Base-by-base conservation (phyloP, 2,888 invertebrate genomes). In the Drosophila paramelanica region DNA sequence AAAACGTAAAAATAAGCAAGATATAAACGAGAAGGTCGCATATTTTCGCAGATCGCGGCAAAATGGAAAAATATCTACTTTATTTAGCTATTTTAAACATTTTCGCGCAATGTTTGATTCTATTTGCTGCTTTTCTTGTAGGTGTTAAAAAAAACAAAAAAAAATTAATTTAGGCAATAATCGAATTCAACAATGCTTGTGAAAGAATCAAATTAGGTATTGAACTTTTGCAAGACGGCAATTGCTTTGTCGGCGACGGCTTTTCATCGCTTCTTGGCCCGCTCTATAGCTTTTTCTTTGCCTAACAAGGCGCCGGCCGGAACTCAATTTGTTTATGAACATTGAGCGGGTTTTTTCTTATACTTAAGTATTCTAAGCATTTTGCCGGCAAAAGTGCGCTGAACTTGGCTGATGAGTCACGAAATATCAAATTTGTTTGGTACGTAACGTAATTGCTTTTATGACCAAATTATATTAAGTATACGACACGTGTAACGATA, bases 321-420 rank as follows among this genome's bases (percentile, higher is more conserved):
- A 65, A 71, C 59, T 57, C n/a, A 43, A 33, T 51, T 45, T 36
- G 33, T 49, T 27, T 36, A 11, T 66, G 66, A 1, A 23, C 42
- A 7, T 49, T 43, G 23, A 14, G 3, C 10, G 58, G 38, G 41
- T 66, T 14, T 43, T 41, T 53, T 13, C 17, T 47, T 13, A 5
- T 27, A 20, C 20, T 43, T 13, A 31, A 31, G 23, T 36, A 55
- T 36, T 36, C 46, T 46, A 46, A 36, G 13, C 3, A 31, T 66
- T 38, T 33, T 20, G 36, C 41, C 36, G 20, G 39, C 60, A 36
- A 52, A 55, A 67, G 77, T 62, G 61, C 83, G 66, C 41, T 70
- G 83, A 81, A 82, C 82, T 82, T 65, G 41, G 5, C 52, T 4
- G n/a, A 23, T 65, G 66, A 84, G 36, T 80, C 84, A 77, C 11